Percentiles rank a stretch among this genome's conserved stretches.
Conservation (phyloP, 2,888 invertebrate species). For the Campoplex nolae region DNA sequence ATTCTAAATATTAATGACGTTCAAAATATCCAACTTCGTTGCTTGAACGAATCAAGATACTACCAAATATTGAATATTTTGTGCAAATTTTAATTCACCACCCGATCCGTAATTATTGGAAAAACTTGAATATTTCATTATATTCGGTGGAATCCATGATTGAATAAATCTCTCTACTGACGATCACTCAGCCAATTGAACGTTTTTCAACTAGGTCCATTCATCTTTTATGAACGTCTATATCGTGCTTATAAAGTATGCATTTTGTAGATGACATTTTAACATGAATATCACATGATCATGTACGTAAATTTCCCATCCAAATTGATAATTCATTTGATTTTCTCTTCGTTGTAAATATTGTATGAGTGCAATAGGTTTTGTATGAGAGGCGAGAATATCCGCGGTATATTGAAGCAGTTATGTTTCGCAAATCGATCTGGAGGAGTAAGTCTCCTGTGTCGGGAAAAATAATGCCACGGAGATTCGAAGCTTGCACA, state of each 20-base stretch:
- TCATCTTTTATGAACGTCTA: background rate
- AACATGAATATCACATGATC: background rate
- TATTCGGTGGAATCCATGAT: background rate
- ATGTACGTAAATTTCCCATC: background rate
- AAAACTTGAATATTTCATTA: background rate
- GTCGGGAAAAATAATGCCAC: constrained; percentile 6
- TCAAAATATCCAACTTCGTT: background rate
- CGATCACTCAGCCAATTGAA: background rate
- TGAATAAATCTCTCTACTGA: background rate
- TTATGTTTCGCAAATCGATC: constrained; percentile 15
- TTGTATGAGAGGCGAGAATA: background rate
- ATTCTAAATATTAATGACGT: background rate
- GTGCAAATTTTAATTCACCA: background rate
- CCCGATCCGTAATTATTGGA: background rate
- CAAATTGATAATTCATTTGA: background rate
- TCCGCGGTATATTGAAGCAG: background rate
- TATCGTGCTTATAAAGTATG: background rate
- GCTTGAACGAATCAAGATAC: background rate
- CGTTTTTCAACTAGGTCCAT: background rate
- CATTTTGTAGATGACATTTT: background rate
- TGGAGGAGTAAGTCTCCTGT: background rate
- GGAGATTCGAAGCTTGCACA: background rate
- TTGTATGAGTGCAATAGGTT: background rate
- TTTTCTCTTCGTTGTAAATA: background rate
- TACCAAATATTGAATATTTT: background rate